Evolutionary conservation across 2,797 vertebrate genomes (phyloP), one percentile per base, ranked within the genome.

Genomic region (Sus cebifrons): DNA sequence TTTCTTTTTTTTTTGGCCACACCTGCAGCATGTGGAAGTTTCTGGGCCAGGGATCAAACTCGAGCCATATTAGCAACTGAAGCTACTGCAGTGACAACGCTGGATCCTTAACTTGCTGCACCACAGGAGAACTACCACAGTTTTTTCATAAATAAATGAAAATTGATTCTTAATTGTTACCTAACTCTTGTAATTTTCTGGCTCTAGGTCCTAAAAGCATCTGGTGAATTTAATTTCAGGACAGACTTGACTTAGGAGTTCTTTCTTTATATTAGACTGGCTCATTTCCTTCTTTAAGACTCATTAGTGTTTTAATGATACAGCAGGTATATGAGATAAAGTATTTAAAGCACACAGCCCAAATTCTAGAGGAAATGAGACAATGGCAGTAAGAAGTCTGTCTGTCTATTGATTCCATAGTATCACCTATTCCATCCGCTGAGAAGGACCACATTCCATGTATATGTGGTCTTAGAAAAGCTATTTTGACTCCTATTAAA

Each of bases 381-480:
- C 29, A 73, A 10, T 81, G 49, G 36, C 58, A 99, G 99, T 99
- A 98, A 98, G 99, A 98, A 99, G 98, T 98, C 98, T 99, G 16
- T 32, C 98, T 99, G 98, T 32, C 98, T 99, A 98, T 99, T 97
- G 98, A 98, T 86, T 98, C 99, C 29, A 98, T 98, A 73, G 62
- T 98, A 98, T 99, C 98, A 92, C 96, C 98, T 97, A 98, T 99
- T 97, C 97, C 99, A 44, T 96, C 98, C 65, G 92, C 98, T 68
- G 98, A 98, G 99, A 99, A 77, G 99, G 99, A 95, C 99, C 99
- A 86, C 99, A 99, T 99, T 99, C 99, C 99, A 99, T 99, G 99
- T 99, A 99, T 99, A 99, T 99, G 92, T 98, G 97, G 97, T 97
- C 94, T 92, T 96, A 95, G 94, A 97, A 73, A 27, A 98, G 93